Conservation (phyloP, 1,140 invertebrate species). For the Berghia stephanieae region DNA sequence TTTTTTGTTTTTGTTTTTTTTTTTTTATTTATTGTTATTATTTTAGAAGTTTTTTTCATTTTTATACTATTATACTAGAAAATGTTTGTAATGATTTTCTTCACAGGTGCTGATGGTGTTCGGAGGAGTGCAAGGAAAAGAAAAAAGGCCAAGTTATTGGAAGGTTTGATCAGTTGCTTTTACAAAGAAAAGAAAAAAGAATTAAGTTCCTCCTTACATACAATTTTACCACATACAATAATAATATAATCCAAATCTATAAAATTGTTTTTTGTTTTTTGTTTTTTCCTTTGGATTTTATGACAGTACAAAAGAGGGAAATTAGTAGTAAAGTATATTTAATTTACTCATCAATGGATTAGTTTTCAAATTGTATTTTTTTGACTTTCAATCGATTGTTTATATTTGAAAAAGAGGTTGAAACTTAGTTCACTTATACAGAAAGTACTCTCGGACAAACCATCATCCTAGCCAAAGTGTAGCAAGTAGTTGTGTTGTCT, state of each 20-base stretch:
- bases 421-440: too few relatives aligned
- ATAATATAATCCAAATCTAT: neutral
- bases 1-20: too few relatives aligned
- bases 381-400: too few relatives aligned
- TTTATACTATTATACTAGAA: neutral
- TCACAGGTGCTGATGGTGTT: slow-evolving; percentile 60
- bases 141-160: slow-evolving; percentile 57
- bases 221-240: neutral
- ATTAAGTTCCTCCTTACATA: neutral
- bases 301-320: neutral
- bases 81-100: neutral
- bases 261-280: neutral
- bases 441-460: too few relatives aligned
- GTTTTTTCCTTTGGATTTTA: neutral
- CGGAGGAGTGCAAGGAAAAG: slow-evolving; percentile 61
- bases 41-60: neutral
- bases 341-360: neutral
- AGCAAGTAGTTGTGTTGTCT: too few relatives aligned
- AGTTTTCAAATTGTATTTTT: too few relatives aligned
- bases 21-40: neutral
- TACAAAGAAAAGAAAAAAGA: neutral
- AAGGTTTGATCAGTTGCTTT: slow-evolving; percentile 47
- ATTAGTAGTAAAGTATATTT: neutral
- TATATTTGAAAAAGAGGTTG: too few relatives aligned
- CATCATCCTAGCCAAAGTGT: too few relatives aligned